Evolutionary conservation across 2,113 vertebrate species (phyloP).

Genomic region (Chrysochloris asiatica): DNA sequence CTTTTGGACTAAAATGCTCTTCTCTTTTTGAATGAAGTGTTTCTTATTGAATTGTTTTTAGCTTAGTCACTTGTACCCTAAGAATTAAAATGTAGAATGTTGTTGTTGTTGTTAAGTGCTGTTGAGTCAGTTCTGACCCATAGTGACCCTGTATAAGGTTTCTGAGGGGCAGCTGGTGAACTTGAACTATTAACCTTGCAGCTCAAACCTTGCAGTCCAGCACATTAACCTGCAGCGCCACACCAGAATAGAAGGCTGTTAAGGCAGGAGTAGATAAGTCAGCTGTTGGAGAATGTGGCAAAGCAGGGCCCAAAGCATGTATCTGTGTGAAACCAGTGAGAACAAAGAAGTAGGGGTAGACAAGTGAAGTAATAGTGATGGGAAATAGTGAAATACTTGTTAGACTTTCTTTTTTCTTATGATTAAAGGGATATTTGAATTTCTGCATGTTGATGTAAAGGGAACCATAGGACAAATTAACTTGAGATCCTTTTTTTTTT

Average conservation of each 20-base stretch:
- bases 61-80: not conserved
- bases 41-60: slow-evolving; percentile 20
- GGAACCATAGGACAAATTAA: not conserved
- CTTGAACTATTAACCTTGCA: no score
- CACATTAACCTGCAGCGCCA: no score
- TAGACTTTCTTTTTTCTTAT: not conserved
- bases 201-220: no score
- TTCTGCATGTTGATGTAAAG: not conserved
- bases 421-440: slow-evolving; percentile 16
- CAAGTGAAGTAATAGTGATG: not conserved
- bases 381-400: not conserved
- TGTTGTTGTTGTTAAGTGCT: no score
- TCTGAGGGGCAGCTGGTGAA: no score
- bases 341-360: not conserved
- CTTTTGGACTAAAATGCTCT: slow-evolving; percentile 4
- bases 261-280: not conserved
- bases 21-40: slow-evolving; percentile 20
- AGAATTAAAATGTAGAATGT: slow-evolving; percentile 36
- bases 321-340: not conserved
- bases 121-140: no score
- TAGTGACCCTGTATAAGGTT: no score
- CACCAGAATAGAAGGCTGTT: not conserved
- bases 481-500: not conserved
- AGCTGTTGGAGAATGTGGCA: not conserved
- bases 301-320: not conserved